Evolutionary conservation across 2,888 invertebrate genomes (phyloP).

Genomic region (Slavum lentiscoides): DNA sequence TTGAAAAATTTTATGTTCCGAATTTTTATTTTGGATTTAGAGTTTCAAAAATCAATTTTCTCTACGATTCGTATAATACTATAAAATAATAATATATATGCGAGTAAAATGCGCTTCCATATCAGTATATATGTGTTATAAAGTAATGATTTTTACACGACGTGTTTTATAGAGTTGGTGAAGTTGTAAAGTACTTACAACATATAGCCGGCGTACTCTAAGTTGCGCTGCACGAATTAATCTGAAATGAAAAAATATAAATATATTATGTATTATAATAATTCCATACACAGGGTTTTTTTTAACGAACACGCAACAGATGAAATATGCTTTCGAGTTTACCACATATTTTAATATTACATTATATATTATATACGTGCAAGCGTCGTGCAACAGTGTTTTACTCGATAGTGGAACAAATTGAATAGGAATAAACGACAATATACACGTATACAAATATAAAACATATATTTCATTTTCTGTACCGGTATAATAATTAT

Average conservation of each 20-base stretch:
- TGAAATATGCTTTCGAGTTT: slow-evolving; percentile 11
- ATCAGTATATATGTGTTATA: no score
- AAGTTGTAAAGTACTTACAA: not conserved
- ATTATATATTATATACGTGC: not conserved
- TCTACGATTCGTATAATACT: no score
- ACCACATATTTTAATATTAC: not conserved
- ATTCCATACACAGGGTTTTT: not conserved
- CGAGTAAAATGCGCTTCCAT: no score
- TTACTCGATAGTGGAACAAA: slow-evolving; percentile 17
- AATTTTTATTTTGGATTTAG: no score
- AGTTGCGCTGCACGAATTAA: not conserved
- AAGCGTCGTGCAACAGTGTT: not conserved
- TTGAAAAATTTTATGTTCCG: no score
- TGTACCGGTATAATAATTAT: not conserved
- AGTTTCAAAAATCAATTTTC: no score
- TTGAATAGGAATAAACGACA: not conserved
- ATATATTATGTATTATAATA: not conserved
- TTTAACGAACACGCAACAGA: slow-evolving; percentile 9
- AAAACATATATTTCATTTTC: slow-evolving; percentile 18
- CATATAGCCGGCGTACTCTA: not conserved
- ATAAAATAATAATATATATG: no score
- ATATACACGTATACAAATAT: not conserved
- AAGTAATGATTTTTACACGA: no score
- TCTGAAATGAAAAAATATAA: slow-evolving; percentile 20
- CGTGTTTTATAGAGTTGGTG: no score